Conservation (phyloP, 1,140 invertebrate genomes). For the Drosophila melanica region DNA sequence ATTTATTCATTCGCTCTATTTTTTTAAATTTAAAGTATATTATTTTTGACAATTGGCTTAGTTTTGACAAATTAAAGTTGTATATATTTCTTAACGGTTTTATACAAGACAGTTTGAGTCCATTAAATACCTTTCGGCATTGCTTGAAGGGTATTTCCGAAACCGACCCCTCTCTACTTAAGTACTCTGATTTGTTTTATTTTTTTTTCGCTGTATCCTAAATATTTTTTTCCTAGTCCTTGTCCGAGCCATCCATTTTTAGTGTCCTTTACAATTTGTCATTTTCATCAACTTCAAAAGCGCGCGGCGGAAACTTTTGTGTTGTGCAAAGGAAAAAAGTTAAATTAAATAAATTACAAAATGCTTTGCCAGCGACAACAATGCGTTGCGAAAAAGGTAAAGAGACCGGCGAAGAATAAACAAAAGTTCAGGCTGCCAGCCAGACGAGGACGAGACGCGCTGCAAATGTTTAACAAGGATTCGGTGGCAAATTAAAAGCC, state of each 20-base stretch:
- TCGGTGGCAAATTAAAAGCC: slow-evolving; percentile 73
- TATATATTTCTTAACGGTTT: no score
- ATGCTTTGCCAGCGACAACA: slow-evolving; percentile 72
- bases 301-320: slow-evolving; percentile 54
- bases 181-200: neutral
- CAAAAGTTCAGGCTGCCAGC: slow-evolving; percentile 63
- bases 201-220: neutral
- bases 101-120: no score
- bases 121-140: no score
- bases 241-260: slow-evolving; percentile 19
- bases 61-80: no score
- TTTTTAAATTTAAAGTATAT: no score
- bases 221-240: slow-evolving; percentile 15
- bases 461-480: slow-evolving; percentile 57
- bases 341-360: slow-evolving; percentile 80
- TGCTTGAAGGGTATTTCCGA: neutral
- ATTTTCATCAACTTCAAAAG: slow-evolving; percentile 65
- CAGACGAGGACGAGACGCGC: slow-evolving; percentile 51
- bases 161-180: neutral
- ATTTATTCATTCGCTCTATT: no score
- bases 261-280: slow-evolving; percentile 60
- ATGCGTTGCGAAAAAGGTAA: slow-evolving; percentile 57
- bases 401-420: slow-evolving; percentile 48
- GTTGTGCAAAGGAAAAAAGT: slow-evolving; percentile 59
- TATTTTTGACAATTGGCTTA: no score